Evolutionary conservation across 2,797 vertebrate species (phyloP).

Genomic region (Halcyon leucocephala): DNA sequence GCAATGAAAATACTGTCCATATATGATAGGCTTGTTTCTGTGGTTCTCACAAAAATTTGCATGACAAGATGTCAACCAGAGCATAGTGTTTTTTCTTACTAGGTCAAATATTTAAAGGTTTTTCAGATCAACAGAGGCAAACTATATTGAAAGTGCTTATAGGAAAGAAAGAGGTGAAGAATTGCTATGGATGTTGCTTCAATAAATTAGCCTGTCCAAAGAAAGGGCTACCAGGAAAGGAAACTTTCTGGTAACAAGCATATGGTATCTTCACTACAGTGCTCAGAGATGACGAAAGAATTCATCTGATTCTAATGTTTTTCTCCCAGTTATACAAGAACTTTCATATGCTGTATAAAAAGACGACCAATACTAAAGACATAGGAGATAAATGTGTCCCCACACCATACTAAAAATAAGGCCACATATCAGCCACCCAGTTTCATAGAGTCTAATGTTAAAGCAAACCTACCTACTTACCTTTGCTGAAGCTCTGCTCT

Average conservation of each 20-base stretch:
- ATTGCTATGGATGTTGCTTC: not conserved
- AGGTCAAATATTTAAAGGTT: conserved; percentile 5
- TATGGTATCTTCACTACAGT: not conserved
- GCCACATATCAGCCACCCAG: not conserved
- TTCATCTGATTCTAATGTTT: not conserved
- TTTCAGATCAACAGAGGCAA: not conserved
- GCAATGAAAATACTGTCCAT: not conserved
- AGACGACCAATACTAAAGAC: not conserved
- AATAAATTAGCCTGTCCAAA: not conserved
- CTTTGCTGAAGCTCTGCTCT: not conserved
- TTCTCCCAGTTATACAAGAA: not conserved
- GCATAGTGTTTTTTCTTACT: not conserved
- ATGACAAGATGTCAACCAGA: not conserved
- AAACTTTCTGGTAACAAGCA: not conserved
- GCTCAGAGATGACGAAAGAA: not conserved
- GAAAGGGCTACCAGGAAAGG: not conserved
- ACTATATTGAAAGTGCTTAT: not conserved
- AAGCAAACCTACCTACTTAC: not conserved
- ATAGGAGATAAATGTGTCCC: not conserved
- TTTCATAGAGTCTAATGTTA: not conserved
- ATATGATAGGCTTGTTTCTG: not conserved
- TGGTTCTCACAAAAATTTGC: not conserved
- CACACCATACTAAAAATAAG: not conserved
- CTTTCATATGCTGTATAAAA: not conserved
- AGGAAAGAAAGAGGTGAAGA: not conserved